Base-by-base conservation (phyloP, 2,113 vertebrate species). In the Semnornis frantzii region DNA sequence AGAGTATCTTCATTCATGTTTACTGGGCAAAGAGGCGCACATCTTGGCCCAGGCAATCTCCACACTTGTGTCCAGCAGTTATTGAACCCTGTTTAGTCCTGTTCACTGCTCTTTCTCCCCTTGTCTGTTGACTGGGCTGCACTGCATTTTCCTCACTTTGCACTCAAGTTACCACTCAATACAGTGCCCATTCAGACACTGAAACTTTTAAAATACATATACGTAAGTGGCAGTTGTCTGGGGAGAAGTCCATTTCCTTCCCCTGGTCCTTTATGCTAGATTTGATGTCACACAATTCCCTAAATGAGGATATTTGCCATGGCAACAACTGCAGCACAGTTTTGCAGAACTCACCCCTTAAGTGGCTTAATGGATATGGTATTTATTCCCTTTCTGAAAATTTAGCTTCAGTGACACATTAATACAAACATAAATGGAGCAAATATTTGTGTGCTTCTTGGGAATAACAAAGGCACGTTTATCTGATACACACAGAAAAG, bases 381-480 rank as follows among this genome's bases (percentile, higher is more conserved):
- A 95, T 93, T 97, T 96, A 96, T 81, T 94, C 86, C 94, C 72
- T 94, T 96, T 95, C 87, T 94, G 90, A 97, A 96, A 74, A 90
- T 89, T 96, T 95, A 88, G 81, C 95, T 96, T 80, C 89, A 42
- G 79, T 96, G 89, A 96, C 94, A 95, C 93, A 91, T 93, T 94
- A 96, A 96, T 97, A 95, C 82, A 96, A 96, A 96, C 74, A 93
- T 74, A 97, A 97, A 96, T 92, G 95, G 82, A 92, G 92, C 90
- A 93, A 96, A 95, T 96, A 96, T 97, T 97, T 97, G 84, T 77
- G 75, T 86, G 93, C 90, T 95, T 96, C 90, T 92, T 88, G 82
- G 93, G 93, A 95, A 96, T 97, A 94, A 96, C 97, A 97, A 96
- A 96, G 93, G 82, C 93, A 91, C 69, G 34, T 69, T 96, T 97